phyloP scores from a whole-genome alignment of 2,797 vertebrate genomes.

The Tragopan temminckii region DNA sequence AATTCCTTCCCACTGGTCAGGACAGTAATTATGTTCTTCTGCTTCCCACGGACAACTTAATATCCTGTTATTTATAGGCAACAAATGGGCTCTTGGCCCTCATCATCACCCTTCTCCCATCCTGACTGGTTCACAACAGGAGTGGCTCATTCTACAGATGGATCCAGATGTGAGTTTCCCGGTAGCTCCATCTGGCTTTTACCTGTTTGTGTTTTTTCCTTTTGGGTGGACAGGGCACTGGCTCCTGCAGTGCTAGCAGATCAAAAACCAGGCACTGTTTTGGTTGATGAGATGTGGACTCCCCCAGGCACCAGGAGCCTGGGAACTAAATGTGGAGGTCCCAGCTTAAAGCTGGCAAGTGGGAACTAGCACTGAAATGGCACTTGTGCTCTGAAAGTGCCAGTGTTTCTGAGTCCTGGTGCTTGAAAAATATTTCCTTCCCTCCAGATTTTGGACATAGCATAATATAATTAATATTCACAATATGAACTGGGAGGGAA shows the following conservation, averaged over 20 bases:
- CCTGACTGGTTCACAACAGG: accelerated
- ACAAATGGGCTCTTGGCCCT: not conserved
- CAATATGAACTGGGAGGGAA: not conserved
- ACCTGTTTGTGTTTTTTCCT: not conserved
- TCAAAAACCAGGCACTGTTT: not conserved
- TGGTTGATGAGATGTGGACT: not conserved
- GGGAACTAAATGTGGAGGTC: not conserved
- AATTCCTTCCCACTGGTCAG: not conserved
- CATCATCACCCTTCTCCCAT: not conserved
- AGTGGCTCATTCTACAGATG: not conserved
- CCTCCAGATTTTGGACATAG: not conserved
- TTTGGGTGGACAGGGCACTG: not conserved
- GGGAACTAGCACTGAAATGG: not conserved
- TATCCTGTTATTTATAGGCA: not conserved
- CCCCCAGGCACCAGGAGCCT: not conserved
- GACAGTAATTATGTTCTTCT: not conserved
- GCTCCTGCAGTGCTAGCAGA: not conserved
- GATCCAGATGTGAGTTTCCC: not conserved
- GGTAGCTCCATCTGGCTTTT: not conserved
- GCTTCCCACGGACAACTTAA: not conserved
- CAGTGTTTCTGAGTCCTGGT: not conserved
- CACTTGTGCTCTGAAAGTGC: not conserved
- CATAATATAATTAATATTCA: not conserved
- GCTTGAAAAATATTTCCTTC: not conserved
- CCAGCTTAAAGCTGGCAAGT: not conserved